A percentile compares a stretch with the other conserved stretches of the same genome.
Evolutionary conservation across 2,113 vertebrate species (phyloP).

Genomic region (Gnathonemus longibarbis): DNA sequence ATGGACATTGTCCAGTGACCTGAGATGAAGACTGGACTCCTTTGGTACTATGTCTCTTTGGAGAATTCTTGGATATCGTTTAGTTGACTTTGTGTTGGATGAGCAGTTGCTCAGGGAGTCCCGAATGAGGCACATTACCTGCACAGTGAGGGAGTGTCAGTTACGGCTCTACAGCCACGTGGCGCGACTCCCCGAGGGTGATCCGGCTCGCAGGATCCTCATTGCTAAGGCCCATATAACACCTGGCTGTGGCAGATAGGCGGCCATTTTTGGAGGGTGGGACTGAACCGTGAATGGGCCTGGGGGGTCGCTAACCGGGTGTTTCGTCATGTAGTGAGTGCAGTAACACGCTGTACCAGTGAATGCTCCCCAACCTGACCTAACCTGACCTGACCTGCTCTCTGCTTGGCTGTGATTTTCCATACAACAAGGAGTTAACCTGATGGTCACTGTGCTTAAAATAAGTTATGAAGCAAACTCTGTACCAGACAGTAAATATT

Average conservation of each 20-base stretch:
- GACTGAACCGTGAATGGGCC: neutral
- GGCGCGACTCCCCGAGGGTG: neutral
- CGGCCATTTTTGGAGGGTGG: neutral
- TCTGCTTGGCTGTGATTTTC: neutral
- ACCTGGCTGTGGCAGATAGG: neutral
- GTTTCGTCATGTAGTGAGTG: neutral
- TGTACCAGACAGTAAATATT: slow-evolving; percentile 1
- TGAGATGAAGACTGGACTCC: neutral
- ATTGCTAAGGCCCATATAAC: neutral
- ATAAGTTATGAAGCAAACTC: neutral
- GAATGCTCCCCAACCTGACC: neutral
- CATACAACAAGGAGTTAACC: neutral
- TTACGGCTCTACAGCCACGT: neutral
- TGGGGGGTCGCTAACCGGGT: neutral
- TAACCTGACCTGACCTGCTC: neutral
- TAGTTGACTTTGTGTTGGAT: neutral
- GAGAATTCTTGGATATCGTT: neutral
- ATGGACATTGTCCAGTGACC: neutral
- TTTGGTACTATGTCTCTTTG: neutral
- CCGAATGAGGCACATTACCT: too few relatives aligned
- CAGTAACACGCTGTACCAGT: neutral
- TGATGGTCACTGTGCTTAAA: neutral
- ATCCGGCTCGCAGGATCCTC: neutral
- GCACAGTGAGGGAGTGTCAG: neutral
- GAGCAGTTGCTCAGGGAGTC: neutral